A percentile compares a stretch with the other conserved stretches of the same genome.
Evolutionary conservation across 2,797 vertebrate species (phyloP).

Genomic region (Neoniphon sammara): DNA sequence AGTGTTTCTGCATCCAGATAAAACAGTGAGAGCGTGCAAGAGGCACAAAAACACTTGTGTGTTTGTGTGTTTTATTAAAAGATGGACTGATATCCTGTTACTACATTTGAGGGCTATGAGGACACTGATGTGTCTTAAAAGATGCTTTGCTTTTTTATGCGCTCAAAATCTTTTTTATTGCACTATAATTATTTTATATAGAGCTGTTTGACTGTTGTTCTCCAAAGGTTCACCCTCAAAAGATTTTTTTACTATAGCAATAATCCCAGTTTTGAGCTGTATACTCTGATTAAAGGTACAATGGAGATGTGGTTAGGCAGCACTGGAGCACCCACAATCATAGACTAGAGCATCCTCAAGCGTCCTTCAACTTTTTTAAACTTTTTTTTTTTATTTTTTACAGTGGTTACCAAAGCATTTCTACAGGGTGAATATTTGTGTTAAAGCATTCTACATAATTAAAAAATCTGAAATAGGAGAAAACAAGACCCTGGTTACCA

Average conservation of each 20-base stretch:
- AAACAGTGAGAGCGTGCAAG: slow-evolving; percentile 32
- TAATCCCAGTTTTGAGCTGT: slow-evolving; percentile 14
- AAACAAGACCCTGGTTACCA: slow-evolving; percentile 30
- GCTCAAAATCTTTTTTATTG: slow-evolving; percentile 30
- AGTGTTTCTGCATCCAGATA: slow-evolving; percentile 45
- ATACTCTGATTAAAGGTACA: slow-evolving; percentile 32
- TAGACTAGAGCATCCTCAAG: background rate
- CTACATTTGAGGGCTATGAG: background rate
- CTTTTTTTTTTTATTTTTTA: too few relatives aligned
- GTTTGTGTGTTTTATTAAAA: slow-evolving; percentile 35
- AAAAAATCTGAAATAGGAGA: slow-evolving; percentile 27
- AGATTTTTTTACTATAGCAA: slow-evolving; percentile 20
- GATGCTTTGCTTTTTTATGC: slow-evolving; percentile 31
- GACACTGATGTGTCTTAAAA: slow-evolving; percentile 19
- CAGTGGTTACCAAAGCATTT: background rate
- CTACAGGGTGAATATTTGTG: background rate
- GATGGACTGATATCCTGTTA: slow-evolving; percentile 31
- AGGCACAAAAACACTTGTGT: slow-evolving; percentile 20
- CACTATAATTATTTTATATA: slow-evolving; percentile 16
- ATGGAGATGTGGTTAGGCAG: background rate
- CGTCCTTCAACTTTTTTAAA: slow-evolving; percentile 3
- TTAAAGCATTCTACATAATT: slow-evolving; percentile 26
- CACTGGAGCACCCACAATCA: background rate
- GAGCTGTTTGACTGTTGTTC: background rate
- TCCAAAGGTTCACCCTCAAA: slow-evolving; percentile 3